These are phyloP conservation scores for Microctenopoma stevenorrisi DNA, from an alignment of 2,797 vertebrate genomes.

Conservation along the genomic window DNA sequence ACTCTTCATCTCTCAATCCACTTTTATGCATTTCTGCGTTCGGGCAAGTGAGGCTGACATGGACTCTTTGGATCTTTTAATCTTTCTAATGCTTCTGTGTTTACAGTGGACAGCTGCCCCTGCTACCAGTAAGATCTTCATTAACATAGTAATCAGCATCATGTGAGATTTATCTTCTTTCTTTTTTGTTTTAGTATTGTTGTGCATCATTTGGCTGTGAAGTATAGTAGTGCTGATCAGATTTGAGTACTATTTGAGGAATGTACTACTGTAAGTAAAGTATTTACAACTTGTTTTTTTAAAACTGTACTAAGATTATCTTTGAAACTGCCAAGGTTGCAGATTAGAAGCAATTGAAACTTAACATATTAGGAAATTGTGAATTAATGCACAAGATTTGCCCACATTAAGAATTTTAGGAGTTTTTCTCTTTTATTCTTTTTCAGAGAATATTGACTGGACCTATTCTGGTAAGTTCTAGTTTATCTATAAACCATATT, in stretches of 20 bases:
- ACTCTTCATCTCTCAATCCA: constrained; percentile 59
- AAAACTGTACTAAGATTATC: background rate
- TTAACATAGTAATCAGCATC: constrained; percentile 49
- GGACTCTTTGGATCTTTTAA: constrained; percentile 73
- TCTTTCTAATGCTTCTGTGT: constrained; percentile 64
- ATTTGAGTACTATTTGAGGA: constrained; percentile 16
- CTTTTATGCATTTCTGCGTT: constrained; percentile 66
- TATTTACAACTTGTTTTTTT: background rate
- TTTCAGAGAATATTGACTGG: constrained; percentile 75
- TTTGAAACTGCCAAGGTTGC: background rate
- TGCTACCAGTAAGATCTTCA: constrained; percentile 74
- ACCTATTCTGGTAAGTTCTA: constrained; percentile 78
- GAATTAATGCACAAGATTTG: background rate
- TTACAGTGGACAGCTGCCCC: constrained; percentile 59
- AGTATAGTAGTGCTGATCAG: constrained; percentile 2
- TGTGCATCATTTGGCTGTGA: constrained; percentile 26
- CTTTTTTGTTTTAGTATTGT: constrained; percentile 14
- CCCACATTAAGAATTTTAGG: constrained; percentile 13
- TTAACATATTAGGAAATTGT: background rate
- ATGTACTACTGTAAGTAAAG: background rate
- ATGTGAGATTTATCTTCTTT: constrained; percentile 25
- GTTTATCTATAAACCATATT: constrained; percentile 7
- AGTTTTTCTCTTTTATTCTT: constrained; percentile 34
- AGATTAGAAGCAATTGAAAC: background rate
- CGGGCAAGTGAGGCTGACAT: constrained; percentile 72